Base-by-base conservation (phyloP, 2,113 vertebrate species). In the Brevimyrus niger region DNA sequence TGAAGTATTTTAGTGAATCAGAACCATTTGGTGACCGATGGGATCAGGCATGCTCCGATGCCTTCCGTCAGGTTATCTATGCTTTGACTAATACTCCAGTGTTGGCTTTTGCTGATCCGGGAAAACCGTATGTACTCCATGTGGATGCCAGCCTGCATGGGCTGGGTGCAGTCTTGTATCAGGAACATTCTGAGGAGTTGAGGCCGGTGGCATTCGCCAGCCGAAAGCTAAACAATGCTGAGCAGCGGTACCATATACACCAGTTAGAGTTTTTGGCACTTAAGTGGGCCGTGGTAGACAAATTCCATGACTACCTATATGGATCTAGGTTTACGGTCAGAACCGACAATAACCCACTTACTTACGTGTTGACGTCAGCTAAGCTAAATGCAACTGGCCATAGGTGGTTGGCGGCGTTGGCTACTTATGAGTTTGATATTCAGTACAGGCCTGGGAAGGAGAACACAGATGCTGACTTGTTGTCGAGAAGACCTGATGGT, bases 221-320 rank as follows among this genome's bases (percentile, higher is more conserved):
- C 21, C 23, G 83, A 3, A 91, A 88, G 23, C 21, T 91, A 1
- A 90, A 51, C 3, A 21, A 84, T 19, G 42, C 89, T 35, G 87
- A 87, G 3, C 15, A 17, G 4, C 46, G 35, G 1, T 91, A 91
- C 17, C 89, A 83, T 1, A 69, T 84, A 0, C 87, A 91, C 88
- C 88, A 90, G n/a, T 48, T 89, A 2, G 47, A 90, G 8, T 90
- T 89, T 65, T 61, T 87, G 19, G 89, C 89, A 48, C 11, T 90
- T 1, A 90, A 90, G 9, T 90, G 87, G 87, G 27, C 51, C 4
- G 73, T 88, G 3, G 82, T 65, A 19, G 88, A 88, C 23, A 27
- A 46, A 53, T 53, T 90, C 4, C 90, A 90, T 51, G 89, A 90
- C 35, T 88, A 88, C 21, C n/a, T 88, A 0, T 87, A 90, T 27